Base-by-base conservation (phyloP, 1,140 invertebrate species). In the Bombus difficillimus region DNA sequence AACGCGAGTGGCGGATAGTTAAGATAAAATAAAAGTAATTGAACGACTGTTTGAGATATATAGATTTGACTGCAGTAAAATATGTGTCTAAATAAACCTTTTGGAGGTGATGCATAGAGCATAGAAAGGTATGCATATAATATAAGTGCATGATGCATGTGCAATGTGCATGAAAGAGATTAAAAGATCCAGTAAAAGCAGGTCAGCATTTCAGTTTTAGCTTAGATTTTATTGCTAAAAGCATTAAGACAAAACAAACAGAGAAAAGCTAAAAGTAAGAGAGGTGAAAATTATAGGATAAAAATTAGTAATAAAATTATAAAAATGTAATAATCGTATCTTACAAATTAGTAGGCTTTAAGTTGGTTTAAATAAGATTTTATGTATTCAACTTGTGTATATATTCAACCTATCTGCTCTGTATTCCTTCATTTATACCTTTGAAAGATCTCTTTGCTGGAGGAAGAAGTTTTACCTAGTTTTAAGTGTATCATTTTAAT, bases 1-100 rank as follows among this genome's bases (percentile, higher is more conserved):
- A 72, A 72, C 12, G 28, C 25, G 28, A 72, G 13, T n/a, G n/a
- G 15, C n/a, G 8, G 39, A 34, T 59, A 39, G 25, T n/a, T 59
- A 76, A 76, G 53, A 59, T 76, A 76, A 76, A 76, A 76, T 59
- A 59, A 59, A 39, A 76, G 53, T 75, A 57, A 75, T 75, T 59
- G 53, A 12, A 22, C 43, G 32, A 37, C 25, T 22, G 34, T 37
- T 59, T 22, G 47, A 15, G 22, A 57, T 47, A 53, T 34, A 47
- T 18, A 37, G 32, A n/a, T 15, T 28, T 18, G 34, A 59, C 32
- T 25, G 22, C 12, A 18, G 73, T 22, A 32, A 76, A 76, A 59
- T 59, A 59, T 59, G 13, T 39, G 28, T 59, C 37, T 76, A 53
- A 76, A 76, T 76, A 75, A 37, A 76, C 25, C 37, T 34, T 57